Conservation (phyloP, 2,888 invertebrate species). For the Dasysyrphus tricinctus region DNA sequence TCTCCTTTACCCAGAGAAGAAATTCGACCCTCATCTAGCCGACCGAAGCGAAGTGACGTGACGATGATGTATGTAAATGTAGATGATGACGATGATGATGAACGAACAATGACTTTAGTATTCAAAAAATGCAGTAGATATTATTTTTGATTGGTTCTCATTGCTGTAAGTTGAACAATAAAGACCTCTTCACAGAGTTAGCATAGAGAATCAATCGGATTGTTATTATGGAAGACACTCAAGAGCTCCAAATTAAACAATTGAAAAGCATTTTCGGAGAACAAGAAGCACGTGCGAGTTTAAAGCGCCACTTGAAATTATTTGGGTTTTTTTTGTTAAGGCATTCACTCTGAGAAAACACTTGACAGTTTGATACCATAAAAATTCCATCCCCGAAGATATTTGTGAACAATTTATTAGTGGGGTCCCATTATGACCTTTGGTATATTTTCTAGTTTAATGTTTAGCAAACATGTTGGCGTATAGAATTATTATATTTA, state of each 20-base stretch:
- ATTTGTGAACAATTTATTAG: too few species aligned
- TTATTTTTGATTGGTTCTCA: constrained; percentile 50
- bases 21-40: constrained; percentile 36
- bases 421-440: too few species aligned
- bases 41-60: neutral
- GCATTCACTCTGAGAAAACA: too few species aligned
- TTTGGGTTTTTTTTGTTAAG: neutral
- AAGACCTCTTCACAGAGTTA: constrained; percentile 47
- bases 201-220: constrained; percentile 43
- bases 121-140: constrained; percentile 38
- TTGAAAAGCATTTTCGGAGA: constrained; percentile 16
- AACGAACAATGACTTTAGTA: constrained; percentile 44
- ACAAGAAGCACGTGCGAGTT: constrained; percentile 41
- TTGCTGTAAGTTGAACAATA: constrained; percentile 17
- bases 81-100: constrained; percentile 43
- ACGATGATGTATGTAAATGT: constrained; percentile 19
- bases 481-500: too few species aligned
- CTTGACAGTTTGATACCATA: too few species aligned
- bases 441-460: too few species aligned
- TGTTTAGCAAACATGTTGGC: too few species aligned
- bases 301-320: constrained; percentile 30
- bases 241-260: constrained; percentile 51
- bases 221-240: constrained; percentile 28
- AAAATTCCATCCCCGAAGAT: too few species aligned
- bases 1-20: constrained; percentile 11